A percentile compares a stretch with the other conserved stretches of the same genome.
These are phyloP conservation scores for Siniperca chuatsi DNA, from an alignment of 2,113 vertebrate species.

Conservation along the genomic window DNA sequence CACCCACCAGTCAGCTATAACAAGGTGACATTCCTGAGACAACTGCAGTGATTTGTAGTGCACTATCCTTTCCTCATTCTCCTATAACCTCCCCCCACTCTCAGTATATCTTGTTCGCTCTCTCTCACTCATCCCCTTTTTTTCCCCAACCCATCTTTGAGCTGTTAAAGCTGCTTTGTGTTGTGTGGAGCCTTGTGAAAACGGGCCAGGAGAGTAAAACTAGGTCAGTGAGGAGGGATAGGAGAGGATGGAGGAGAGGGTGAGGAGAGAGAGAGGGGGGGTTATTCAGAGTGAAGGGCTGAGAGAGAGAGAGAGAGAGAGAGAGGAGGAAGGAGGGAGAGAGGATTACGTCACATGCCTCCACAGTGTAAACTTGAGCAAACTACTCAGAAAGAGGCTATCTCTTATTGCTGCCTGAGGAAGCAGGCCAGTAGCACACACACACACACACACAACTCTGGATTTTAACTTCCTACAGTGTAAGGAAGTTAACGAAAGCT, in stretches of 20 bases:
- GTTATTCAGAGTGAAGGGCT: slow-evolving; percentile 57
- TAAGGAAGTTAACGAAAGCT: slow-evolving; percentile 15
- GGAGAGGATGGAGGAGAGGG: slow-evolving; percentile 52
- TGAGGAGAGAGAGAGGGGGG: slow-evolving; percentile 36
- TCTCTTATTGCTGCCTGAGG: slow-evolving; percentile 50
- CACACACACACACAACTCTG: neutral
- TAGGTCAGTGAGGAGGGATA: slow-evolving; percentile 80
- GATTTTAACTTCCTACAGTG: neutral
- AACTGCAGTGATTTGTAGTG: slow-evolving; percentile 53
- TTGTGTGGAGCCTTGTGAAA: slow-evolving; percentile 73
- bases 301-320: slow-evolving; percentile 6
- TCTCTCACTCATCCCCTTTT: slow-evolving; percentile 8
- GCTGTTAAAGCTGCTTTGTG: slow-evolving; percentile 66
- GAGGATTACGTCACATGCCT: slow-evolving; percentile 72
- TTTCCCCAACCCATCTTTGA: slow-evolving; percentile 45
- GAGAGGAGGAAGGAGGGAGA: slow-evolving; percentile 7
- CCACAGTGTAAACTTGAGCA: slow-evolving; percentile 67
- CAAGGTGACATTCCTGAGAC: slow-evolving; percentile 76
- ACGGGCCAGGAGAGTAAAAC: slow-evolving; percentile 78
- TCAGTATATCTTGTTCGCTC: slow-evolving; percentile 12
- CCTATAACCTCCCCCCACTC: neutral
- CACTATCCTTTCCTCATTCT: slow-evolving; percentile 7
- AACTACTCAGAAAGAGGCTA: slow-evolving; percentile 57
- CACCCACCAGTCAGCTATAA: slow-evolving; percentile 39
- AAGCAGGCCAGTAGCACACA: slow-evolving; percentile 53